These are phyloP conservation scores for Leptinotarsa rubiginosa DNA, from an alignment of 2,888 invertebrate genomes.

Conservation along the genomic window DNA sequence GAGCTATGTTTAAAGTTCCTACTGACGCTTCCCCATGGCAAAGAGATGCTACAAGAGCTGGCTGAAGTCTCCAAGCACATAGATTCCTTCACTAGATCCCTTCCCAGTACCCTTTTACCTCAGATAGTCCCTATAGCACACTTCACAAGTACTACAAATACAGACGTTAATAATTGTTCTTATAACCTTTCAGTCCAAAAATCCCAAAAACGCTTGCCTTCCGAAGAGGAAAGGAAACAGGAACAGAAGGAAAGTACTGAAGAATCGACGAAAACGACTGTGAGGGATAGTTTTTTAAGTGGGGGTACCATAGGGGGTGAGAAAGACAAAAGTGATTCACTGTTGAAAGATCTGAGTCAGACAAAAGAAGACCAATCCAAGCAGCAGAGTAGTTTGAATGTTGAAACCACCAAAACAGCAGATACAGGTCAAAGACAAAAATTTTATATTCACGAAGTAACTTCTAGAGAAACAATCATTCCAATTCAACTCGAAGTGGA, in stretches of 20 bases:
- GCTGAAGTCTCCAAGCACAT: slow-evolving; percentile 73
- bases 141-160: slow-evolving; percentile 36
- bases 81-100: slow-evolving; percentile 50
- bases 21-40: slow-evolving; percentile 76
- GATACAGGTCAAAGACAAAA: background rate
- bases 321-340: background rate
- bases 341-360: background rate
- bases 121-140: slow-evolving; percentile 47
- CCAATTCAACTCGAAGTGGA: slow-evolving; percentile 18
- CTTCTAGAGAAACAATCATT: slow-evolving; percentile 17
- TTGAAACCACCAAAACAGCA: background rate
- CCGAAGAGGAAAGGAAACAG: slow-evolving; percentile 7
- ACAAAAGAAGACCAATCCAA: background rate
- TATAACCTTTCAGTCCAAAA: slow-evolving; percentile 48
- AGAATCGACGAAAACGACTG: no score
- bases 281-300: background rate
- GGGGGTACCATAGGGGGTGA: background rate
- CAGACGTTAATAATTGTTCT: slow-evolving; percentile 45
- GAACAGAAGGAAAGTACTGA: background rate
- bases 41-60: slow-evolving; percentile 76
- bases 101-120: slow-evolving; percentile 45
- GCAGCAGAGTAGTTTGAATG: background rate
- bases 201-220: slow-evolving; percentile 22
- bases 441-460: background rate
- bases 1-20: slow-evolving; percentile 76